Conservation (phyloP, 2,888 invertebrate genomes). For the Drosophila eohydei region DNA sequence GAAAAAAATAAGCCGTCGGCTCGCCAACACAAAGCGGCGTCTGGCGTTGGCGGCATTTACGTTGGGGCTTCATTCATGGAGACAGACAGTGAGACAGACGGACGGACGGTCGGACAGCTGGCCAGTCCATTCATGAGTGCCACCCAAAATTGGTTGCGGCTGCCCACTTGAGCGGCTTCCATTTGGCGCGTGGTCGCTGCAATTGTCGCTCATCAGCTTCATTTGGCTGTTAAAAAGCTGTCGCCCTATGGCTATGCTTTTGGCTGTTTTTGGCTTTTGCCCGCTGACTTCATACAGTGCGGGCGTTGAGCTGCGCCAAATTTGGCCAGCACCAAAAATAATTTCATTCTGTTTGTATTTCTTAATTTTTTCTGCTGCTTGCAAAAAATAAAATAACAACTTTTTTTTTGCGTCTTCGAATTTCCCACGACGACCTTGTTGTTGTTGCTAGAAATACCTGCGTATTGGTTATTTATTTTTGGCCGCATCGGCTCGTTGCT, state of each 20-base stretch:
- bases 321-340: conserved; percentile 62
- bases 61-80: conserved; percentile 65
- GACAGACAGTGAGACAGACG: neutral
- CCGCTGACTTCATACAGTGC: conserved; percentile 65
- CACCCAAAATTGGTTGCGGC: conserved; percentile 73
- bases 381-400: conserved; percentile 9
- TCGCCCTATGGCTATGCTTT: conserved; percentile 31
- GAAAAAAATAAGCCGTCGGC: conserved; percentile 54
- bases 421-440: conserved; percentile 77
- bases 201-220: conserved; percentile 77
- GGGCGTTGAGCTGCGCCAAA: conserved; percentile 61
- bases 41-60: conserved; percentile 76
- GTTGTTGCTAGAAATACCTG: conserved; percentile 59
- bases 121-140: conserved; percentile 57
- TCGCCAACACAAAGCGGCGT: conserved; percentile 70
- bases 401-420: conserved; percentile 63
- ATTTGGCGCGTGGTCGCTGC: conserved; percentile 79
- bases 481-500: conserved; percentile 64
- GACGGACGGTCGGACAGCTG: conserved; percentile 11
- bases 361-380: neutral
- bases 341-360: conserved; percentile 18
- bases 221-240: conserved; percentile 27
- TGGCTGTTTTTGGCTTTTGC: conserved; percentile 53
- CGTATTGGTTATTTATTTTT: conserved; percentile 66
- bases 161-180: conserved; percentile 70